Conservation (phyloP, 2,797 vertebrate genomes). For the Darevskia mixta region DNA sequence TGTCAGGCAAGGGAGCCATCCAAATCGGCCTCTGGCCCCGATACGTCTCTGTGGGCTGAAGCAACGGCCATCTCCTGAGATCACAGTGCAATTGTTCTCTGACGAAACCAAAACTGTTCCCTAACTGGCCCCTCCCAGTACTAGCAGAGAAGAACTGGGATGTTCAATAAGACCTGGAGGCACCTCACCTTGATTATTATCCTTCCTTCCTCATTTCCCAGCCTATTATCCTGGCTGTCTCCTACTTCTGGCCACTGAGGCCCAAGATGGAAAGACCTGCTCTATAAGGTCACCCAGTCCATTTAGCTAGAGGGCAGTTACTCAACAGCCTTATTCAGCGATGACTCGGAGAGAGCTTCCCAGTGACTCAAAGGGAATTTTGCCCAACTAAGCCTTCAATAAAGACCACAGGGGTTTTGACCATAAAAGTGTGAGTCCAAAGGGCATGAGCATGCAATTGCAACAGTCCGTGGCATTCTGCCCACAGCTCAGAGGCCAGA, state of each 20-base stretch:
- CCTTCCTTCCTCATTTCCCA: conserved; percentile 24
- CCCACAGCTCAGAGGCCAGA: conserved; percentile 23
- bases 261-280: background rate
- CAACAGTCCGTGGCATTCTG: background rate
- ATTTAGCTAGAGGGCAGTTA: conserved; percentile 4
- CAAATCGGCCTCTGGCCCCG: background rate
- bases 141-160: background rate
- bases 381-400: conserved; percentile 23
- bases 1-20: background rate
- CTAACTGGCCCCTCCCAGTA: conserved; percentile 16
- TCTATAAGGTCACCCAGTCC: conserved; percentile 36
- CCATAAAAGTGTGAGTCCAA: background rate
- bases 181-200: conserved; percentile 6
- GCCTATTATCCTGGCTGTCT: background rate
- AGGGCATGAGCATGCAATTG: conserved; percentile 26
- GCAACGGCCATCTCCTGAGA: background rate
- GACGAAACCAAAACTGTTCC: conserved; percentile 17
- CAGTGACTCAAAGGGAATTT: conserved; percentile 37
- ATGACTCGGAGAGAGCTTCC: conserved; percentile 10
- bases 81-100: background rate
- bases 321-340: conserved; percentile 26
- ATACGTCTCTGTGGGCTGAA: background rate
- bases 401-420: conserved; percentile 39
- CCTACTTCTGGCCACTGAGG: conserved; percentile 29
- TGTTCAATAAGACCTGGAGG: conserved; percentile 20